Evolutionary conservation across 2,888 invertebrate genomes (phyloP), one percentile per base, ranked within the genome.

Genomic region (Leptopilina myrica): DNA sequence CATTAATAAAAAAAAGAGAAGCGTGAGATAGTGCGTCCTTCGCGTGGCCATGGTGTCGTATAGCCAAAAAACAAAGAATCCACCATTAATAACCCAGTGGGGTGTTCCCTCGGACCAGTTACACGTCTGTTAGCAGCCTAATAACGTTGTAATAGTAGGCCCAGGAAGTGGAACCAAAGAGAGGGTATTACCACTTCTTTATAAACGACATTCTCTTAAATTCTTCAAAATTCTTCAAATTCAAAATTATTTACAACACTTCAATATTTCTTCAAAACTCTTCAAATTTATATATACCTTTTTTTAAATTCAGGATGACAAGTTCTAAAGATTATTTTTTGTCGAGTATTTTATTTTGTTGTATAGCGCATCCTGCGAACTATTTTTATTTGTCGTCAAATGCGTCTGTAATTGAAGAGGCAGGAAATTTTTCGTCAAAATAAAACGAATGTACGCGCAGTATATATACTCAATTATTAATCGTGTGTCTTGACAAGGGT

Each of bases 61-160:
- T 77, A 80, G 78, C 75, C 78, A 85, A 87, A 86, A 88, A 86
- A 88, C 86, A 87, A 87, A 86, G 86, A 85, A 81, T 85, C 85
- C 84, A 81, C 85, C 89, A 89, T 89, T 89, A 89, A 89, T 89
- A 89, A 89, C 89, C 77, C 88, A 86, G 89, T 88, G 88, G 89
- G 89, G 88, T 86, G 89, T 89, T 86, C 84, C 85, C 81, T 12
- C 73, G 85, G 84, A 86, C 86, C 86, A 86, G 86, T 88, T 86
- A 87, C 86, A 86, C 86, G 86, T 87, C 85, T 84, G 86, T 88
- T 88, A 86, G 86, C 86, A 84, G 85, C 83, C 86, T 88, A 89
- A 89, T 89, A 88, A 88, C 88, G 88, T 87, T 86, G 88, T 88
- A 88, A 89, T 87, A 85, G 85, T 87, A 85, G 85, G 82, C 83